Base-by-base conservation (phyloP, 2,113 vertebrate genomes). In the Pteropus alecto region DNA sequence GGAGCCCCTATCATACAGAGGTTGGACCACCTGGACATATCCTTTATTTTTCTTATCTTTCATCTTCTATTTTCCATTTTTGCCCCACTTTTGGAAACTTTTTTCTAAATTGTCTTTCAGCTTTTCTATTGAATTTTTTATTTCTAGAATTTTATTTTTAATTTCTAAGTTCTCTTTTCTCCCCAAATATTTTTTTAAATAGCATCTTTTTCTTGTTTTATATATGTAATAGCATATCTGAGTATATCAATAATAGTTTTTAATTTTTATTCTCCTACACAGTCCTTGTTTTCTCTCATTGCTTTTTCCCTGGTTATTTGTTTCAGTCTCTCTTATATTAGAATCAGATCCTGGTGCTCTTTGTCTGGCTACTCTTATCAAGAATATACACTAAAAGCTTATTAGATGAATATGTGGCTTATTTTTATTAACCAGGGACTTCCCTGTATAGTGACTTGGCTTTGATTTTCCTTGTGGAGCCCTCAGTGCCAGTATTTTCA, bases 111-210 rank as follows among this genome's bases (percentile, higher is more conserved):
- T 35, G 33, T 67, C 85, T 89, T 79, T 43, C 28, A 73, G n/a
- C 2, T 70, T 33, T 63, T 88, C 58, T 83, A 24, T 2, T 84
- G 63, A 48, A 7, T 58, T 74, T 84, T 94, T 70, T 58, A 94
- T 78, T 87, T 83, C 33, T 30, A 54, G 26, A 74, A 41, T n/a
- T 94, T 76, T n/a, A 33, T 43, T 83, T 96, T 94, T 38, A 96
- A 61, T 68, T 60, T 84, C 63, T 78, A 41, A 58, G 12, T 7
- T 41, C 38, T 43, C 33, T 41, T 87, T 51, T 48, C 15, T 1
- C 38, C 8, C n/a, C 7, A 84, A 67, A 76, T 41, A 58, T 48
- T 56, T 94, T 94, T 85, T 60, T 92, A 86, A 92, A 54, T 13
- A 68, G 7, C 19, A 18, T 5, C 1, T 7, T 48, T 81, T 96